Conservation (phyloP, 2,113 vertebrate species). For the Embiotoca jacksoni region DNA sequence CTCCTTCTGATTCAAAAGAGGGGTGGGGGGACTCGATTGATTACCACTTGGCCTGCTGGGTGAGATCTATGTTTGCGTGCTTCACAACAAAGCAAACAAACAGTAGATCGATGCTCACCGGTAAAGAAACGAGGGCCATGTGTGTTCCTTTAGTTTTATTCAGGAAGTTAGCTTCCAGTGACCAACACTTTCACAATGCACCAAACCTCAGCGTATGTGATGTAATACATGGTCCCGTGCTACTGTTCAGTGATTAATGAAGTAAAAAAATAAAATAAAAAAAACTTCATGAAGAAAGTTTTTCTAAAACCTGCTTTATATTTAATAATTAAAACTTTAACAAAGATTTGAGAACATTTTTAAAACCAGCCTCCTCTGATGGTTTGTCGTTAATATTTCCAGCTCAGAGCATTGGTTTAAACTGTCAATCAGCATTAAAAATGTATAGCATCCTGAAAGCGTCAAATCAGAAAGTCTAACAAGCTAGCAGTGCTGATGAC, state of each 20-base stretch:
- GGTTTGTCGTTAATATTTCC: no score
- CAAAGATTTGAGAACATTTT: not conserved
- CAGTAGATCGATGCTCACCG: constrained; percentile 32
- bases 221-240: no score
- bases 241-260: no score
- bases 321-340: not conserved
- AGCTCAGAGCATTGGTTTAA: not conserved
- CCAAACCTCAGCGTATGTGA: not conserved
- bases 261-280: no score
- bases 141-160: not conserved
- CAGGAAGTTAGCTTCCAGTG: not conserved
- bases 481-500: constrained; percentile 16
- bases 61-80: constrained; percentile 22
- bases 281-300: not conserved
- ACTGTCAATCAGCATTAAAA: constrained; percentile 3
- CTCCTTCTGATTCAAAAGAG: not conserved
- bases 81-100: constrained; percentile 37
- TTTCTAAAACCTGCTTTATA: not conserved
- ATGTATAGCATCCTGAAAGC: not conserved
- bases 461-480: constrained; percentile 13
- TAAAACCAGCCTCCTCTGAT: not conserved
- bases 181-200: not conserved
- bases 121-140: not conserved
- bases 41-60: constrained; percentile 1
- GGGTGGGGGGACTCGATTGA: constrained; percentile 27